Evolutionary conservation across 2,113 vertebrate genomes (phyloP), one percentile per base, ranked within the genome.

Genomic region (Epinephelus fuscoguttatus): DNA sequence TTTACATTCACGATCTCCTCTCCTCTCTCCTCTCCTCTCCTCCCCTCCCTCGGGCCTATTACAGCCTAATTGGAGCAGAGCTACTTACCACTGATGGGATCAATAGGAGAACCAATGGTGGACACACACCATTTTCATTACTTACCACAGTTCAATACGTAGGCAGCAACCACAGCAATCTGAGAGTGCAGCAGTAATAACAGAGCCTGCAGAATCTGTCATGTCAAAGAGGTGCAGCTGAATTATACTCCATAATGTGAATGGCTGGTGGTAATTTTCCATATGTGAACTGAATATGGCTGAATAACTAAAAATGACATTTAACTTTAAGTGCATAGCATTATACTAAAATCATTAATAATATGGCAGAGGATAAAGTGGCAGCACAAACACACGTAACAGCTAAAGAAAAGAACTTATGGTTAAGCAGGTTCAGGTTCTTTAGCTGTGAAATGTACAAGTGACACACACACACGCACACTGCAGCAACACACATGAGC

Each of bases 51-150:
- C 9, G 33, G 81, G 79, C 82, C 87, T 84, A 88, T 91, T 90
- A 92, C 60, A 79, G 82, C 83, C 77, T 88, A 94, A 94, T 93
- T 92, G 90, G 81, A 88, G 78, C 85, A 61, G 70, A 84, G 86
- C 88, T 79, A 93, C 92, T 95, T 93, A 93, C 86, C 67, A 70
- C 88, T 82, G 89, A 93, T 92, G 85, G 88, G 88, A 94, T 95
- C 92, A 89, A 94, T 94, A 80, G 30, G 23, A 71, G 78, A 79
- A 79, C 75, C 77, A 77, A 60, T 83, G 80, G 82, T 76, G 80
- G 93, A 92, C 84, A 85, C 79, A 68, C 83, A 91, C 87, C 81
- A 86, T 93, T 91, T 95, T 93, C 92, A 95, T 92, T 95, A 92
- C 90, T 93, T 88, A 91, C 80, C 7, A 33, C 82, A 75, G 82